Base-by-base conservation (phyloP, 2,888 invertebrate genomes). In the Taphrorychus bicolor region DNA sequence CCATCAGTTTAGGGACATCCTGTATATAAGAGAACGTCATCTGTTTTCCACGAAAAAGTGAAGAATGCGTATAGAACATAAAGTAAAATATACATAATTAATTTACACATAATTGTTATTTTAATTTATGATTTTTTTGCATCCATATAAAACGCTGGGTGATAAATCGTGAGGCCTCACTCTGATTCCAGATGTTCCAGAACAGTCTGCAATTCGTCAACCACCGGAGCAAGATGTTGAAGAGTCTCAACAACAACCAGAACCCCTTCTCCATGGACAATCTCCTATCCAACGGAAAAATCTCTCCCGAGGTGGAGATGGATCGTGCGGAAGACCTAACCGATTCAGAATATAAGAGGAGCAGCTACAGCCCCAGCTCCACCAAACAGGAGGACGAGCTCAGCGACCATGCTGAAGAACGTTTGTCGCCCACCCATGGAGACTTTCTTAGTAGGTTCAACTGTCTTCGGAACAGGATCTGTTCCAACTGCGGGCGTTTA, bases 401-500 rank as follows among this genome's bases (percentile, higher is more conserved):
- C 5, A 70, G 75, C 32, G 74, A 74, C 58, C 76, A 78, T 52
- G 73, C 73, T 2, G 76, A 73, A 22, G 80, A 80, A 45, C 74
- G 80, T 40, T 61, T 78, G 21, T 79, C 79, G 2, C 80, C 80
- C 45, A 70, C 69, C 21, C 65, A 70, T 14, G 60, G 61, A 16
- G 67, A 67, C 77, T 79, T 81, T 56, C 68, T 81, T 54, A 71
- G 23, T 51, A 75, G 79, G 66, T 81, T 82, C 65, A 79, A 81
- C 68, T 81, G 81, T 71, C 76, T 82, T 45, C 78, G 80, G 64
- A 78, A 75, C 70, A 75, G 80, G 70, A 77, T 86, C 41, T 87
- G 87, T 77, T 85, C 85, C 49, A 84, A 81, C 62, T 88, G 87
- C 71, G 87, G 87, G 0, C 80, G 85, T 0, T 83, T 83, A 52